Evolutionary conservation across 2,888 invertebrate species (phyloP).

Genomic region (Andrena marginata): DNA sequence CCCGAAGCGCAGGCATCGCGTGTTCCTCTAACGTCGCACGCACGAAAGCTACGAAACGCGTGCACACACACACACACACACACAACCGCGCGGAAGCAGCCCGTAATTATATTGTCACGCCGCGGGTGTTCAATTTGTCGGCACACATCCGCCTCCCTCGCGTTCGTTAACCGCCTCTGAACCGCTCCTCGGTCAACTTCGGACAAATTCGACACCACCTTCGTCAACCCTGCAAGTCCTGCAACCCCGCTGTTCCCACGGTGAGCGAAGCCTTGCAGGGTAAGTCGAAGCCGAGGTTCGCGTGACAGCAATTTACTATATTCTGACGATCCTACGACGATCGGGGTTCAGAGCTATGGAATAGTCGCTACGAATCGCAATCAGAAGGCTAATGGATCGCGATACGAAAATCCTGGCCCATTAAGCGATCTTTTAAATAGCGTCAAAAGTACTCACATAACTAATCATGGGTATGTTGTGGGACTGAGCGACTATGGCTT

Average conservation of each 20-base stretch:
- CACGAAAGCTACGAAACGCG: slow-evolving; percentile 29
- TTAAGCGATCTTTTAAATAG: neutral
- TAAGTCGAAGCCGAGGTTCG: too few species aligned
- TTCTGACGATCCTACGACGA: neutral
- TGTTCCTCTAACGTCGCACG: slow-evolving; percentile 46
- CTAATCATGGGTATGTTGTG: slow-evolving; percentile 98
- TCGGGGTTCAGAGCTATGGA: too few species aligned
- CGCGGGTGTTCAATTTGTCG: slow-evolving; percentile 75
- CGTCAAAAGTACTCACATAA: slow-evolving; percentile 91
- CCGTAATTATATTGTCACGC: slow-evolving; percentile 74
- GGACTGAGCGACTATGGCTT: slow-evolving; percentile 96
- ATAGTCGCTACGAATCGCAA: too few species aligned
- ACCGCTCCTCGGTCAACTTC: slow-evolving; percentile 16
- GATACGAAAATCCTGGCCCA: slow-evolving; percentile 2
- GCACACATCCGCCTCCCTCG: slow-evolving; percentile 62
- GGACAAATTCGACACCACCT: slow-evolving; percentile 36
- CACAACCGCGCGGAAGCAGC: slow-evolving; percentile 39
- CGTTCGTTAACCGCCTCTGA: slow-evolving; percentile 52
- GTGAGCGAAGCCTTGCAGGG: neutral
- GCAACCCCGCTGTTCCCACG: slow-evolving; percentile 48
- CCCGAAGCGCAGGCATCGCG: slow-evolving; percentile 52
- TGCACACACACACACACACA: slow-evolving; percentile 19
- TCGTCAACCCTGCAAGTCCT: slow-evolving; percentile 32
- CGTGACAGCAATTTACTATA: neutral
- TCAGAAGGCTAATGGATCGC: neutral